Base-by-base conservation (phyloP, 2,888 invertebrate genomes). In the Leptopilina syphax region DNA sequence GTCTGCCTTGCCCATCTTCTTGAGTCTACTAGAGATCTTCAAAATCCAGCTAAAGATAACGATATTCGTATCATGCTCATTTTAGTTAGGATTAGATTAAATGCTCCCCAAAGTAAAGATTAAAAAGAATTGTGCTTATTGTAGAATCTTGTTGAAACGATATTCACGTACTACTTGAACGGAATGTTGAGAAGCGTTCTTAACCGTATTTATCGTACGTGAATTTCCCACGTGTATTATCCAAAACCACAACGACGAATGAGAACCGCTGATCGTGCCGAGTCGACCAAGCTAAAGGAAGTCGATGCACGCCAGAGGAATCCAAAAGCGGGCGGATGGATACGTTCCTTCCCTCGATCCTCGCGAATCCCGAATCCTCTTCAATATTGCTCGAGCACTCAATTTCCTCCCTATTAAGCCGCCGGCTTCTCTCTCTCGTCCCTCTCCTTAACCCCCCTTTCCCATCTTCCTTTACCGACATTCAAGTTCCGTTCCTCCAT, bases 391-490 rank as follows among this genome's bases (percentile, higher is more conserved):
- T 91, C 90, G 89, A 91, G 91, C 91, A 92, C 91, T 91, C 91
- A 91, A 92, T 92, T 92, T 92, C 91, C 91, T 91, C 91, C 91
- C 91, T 92, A 91, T 92, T 92, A 92, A 91, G 91, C 91, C 89
- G 88, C 90, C 88, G 89, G 89, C 89, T 90, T 89, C 90, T 88
- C 88, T 86, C 88, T 86, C 84, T 86, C 82, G 83, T 80, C 82
- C 80, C 82, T 83, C 85, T 73, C 77, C 76, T 77, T 82, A 63
- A 65, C 18, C 76, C 41, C 77, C 77, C 68, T 66, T 81, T 79
- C 81, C 77, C 77, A 76, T 80, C 84, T 83, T 77, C 79, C 80
- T 82, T 79, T 77, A 63, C 78, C 77, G 67, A 73, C 86, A 83
- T 81, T 57, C 80, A 77, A 79, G 82, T 84, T 83, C 80, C 76